Conservation (phyloP, 2,113 vertebrate genomes). For the Hemiprocne comata region DNA sequence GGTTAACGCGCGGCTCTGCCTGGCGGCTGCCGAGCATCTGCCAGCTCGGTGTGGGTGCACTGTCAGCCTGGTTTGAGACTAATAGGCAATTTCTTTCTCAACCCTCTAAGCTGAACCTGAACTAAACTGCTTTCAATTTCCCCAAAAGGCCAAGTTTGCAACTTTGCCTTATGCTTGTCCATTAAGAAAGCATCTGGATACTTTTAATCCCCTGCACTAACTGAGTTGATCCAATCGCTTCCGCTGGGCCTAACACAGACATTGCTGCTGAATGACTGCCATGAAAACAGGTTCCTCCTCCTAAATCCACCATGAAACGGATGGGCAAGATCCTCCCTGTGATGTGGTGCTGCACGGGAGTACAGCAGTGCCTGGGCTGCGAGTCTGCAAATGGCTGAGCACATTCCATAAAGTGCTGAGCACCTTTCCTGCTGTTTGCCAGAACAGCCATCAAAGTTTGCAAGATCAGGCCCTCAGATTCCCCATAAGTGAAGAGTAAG, state of each 20-base stretch:
- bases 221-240: constrained; percentile 21
- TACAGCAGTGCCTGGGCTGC: accelerated
- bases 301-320: background rate
- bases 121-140: constrained; percentile 39
- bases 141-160: constrained; percentile 38
- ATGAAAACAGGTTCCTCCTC: background rate
- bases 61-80: background rate
- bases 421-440: background rate
- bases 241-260: background rate
- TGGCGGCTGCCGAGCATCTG: background rate
- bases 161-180: constrained; percentile 28
- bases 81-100: background rate
- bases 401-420: background rate
- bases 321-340: background rate
- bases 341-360: background rate
- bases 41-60: background rate
- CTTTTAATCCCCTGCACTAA: constrained; percentile 34
- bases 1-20: background rate
- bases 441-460: background rate
- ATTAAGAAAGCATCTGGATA: constrained; percentile 47
- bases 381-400: background rate
- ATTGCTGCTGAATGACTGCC: background rate
- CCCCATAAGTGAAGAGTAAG: background rate
- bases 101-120: constrained; percentile 14
- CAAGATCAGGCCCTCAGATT: background rate